Evolutionary conservation across 1,140 invertebrate species (phyloP), one percentile per base, ranked within the genome.

Genomic region (Campoletis sonorensis): DNA sequence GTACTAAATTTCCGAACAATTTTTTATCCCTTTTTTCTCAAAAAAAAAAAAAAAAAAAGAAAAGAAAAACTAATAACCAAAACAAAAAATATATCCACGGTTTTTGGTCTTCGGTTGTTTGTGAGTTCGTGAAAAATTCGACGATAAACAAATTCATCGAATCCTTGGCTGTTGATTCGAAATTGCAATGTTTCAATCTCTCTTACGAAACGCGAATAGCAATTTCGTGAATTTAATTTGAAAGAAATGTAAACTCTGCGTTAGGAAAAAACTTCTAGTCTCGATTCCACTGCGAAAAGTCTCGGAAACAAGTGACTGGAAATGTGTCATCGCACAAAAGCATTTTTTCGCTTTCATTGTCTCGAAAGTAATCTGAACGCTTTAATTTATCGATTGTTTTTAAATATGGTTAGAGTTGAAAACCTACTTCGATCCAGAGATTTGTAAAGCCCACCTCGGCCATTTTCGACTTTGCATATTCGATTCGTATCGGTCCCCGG

Each of bases 391-490:
- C 4, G 18, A 8, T 54, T 21, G 54, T 76, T 82, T 75, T 68
- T 49, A 23, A 72, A 75, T 58, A 71, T 64, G 79, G 88, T 89
- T 86, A 90, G 85, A 67, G 61, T 78, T 78, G 87, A 87, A 86
- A 91, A 92, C 91, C 89, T 92, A 92, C 91, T 92, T 92, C 90
- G 86, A 91, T 92, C 91, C 91, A 92, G 87, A 92, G 88, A 89
- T 91, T 91, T 88, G 91, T 91, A 90, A 92, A 91, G 89, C 91
- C 94, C 93, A 95, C 95, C 93, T 97, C 96, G 88, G 94, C 94
- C 98, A 99, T 99, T 95, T 98, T 98, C 93, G 96, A 98, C 94
- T 98, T 98, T 91, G 98, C 98, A 94, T 98, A 99, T 94, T 99
- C 98, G 92, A 99, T 98, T 92, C 98, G 96, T 92, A 99, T 98